Base-by-base conservation (phyloP, 2,888 invertebrate species). In the Apamea monoglypha region DNA sequence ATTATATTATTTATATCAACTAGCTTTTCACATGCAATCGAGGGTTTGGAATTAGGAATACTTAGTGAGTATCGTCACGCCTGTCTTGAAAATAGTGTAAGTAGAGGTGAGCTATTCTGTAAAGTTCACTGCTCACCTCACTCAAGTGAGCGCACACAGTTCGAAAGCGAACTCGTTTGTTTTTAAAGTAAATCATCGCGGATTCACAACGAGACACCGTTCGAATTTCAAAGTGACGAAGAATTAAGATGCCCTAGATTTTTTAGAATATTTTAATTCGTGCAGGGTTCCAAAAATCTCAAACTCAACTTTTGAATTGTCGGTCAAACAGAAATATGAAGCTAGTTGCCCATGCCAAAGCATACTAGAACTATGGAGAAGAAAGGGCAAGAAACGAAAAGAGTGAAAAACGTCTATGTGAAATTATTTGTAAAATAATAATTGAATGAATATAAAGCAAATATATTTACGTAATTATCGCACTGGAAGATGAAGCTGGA, bases 21-120 rank as follows among this genome's bases (percentile, higher is more conserved):
- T 76, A 7, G 25, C 7, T 67, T 66, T 81, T 53, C 7, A 68
- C 72, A 53, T 61, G 40, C 47, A 66, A 80, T 71, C 14, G 5
- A 47, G 53, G 2, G 44, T 4, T 44, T 14, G 10, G 12, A 10
- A 18, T 53, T 18, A 40, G 12, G 16, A 18, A 61, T 16, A 50
- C 0, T 3, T 64, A 10, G 3, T 12, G 16, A 44, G 1, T 12
- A 61, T 50, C 14, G 6, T 68, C 14, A 50, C 36, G 56, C 47
- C 14, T 29, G 18, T 29, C 16, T 66, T 56, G 36, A 36, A 59
- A 18, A 56, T 8, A 21, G 21, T 25, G 64, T 36, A 25, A 29
- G 12, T 2, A 10, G 5, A 73, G 21, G 21, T 44, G 47, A 32
- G 32, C 2, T 6, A 5, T 21, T 44, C 16, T 29, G 6, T 50